Evolutionary conservation across 2,888 invertebrate genomes (phyloP), one percentile per base, ranked within the genome.

Genomic region (Dicyrtomina minuta): DNA sequence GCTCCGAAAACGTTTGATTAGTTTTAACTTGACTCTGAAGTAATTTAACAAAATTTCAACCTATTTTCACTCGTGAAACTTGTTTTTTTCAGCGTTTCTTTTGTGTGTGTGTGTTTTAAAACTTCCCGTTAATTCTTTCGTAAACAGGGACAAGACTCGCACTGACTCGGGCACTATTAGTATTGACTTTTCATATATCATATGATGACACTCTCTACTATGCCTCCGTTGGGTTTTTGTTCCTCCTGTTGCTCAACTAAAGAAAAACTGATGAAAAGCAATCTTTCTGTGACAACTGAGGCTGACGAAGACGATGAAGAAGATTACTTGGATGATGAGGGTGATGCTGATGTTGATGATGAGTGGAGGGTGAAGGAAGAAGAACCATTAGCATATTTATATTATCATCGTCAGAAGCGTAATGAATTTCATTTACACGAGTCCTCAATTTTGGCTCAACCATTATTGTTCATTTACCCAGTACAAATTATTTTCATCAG

Each of bases 371-470:
- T 49, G 49, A n/a, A 20, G 22, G 20, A 49, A 49, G 12, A 49
- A 49, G 10, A 49, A 49, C 22, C 10, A 44, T 44, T 44, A 44
- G n/a, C 13, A 44, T 44, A n/a, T n/a, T n/a, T n/a, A n/a, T 44
- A 44, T n/a, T 44, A n/a, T n/a, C n/a, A 44, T n/a, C 13, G 44
- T 44, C 15, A 44, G n/a, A n/a, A 49, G 22, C 22, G 17, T 49
- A 22, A 49, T 49, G 61, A 61, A 26, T 61, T 61, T 41, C 61
- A 3, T 26, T 49, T 61, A 46, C 61, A 59, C 61, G 44, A 44
- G 20, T 61, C 46, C 24, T 61, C 46, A 6, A 49, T 61, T 41
- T 61, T n/a, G n/a, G n/a, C n/a, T n/a, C n/a, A n/a, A n/a, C n/a
- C 61, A 61, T 43, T 43, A 41, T 61, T 24, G 41, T 13, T 51